Evolutionary conservation across 2,797 vertebrate genomes (phyloP).

Genomic region (Pelobates cultripes): DNA sequence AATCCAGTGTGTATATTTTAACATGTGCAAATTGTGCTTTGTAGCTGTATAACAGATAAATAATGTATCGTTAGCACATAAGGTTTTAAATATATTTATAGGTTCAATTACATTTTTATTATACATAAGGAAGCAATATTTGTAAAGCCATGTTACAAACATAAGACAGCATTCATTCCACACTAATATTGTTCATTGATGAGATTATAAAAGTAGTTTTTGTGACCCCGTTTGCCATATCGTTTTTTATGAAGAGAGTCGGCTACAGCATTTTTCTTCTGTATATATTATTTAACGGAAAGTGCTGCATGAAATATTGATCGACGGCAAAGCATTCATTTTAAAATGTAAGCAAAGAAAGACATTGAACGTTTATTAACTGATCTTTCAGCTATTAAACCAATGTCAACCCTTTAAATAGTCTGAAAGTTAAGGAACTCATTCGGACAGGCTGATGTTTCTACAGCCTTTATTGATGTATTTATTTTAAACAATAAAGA

Average conservation of each 20-base stretch:
- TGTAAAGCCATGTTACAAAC: background rate
- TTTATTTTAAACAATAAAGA: no score
- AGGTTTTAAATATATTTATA: no score
- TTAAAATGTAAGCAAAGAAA: slow-evolving; percentile 60
- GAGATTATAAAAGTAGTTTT: slow-evolving; percentile 38
- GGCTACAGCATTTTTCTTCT: slow-evolving; percentile 58
- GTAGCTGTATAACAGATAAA: no score
- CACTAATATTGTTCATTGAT: background rate
- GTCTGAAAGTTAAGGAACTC: background rate
- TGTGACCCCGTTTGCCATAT: slow-evolving; percentile 56
- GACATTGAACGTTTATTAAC: slow-evolving; percentile 43
- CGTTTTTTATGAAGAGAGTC: slow-evolving; percentile 21
- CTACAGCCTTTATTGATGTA: no score
- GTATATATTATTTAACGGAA: slow-evolving; percentile 70
- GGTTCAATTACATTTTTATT: background rate
- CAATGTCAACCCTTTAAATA: slow-evolving; percentile 4
- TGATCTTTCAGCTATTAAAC: background rate
- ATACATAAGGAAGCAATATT: background rate
- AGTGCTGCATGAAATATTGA: slow-evolving; percentile 70
- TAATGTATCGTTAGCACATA: no score
- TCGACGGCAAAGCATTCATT: slow-evolving; percentile 62
- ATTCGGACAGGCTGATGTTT: no score
- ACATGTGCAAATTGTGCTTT: no score
- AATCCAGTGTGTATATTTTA: no score
- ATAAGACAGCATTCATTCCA: background rate